Percentiles rank a stretch among this genome's conserved stretches.
phyloP scores from a whole-genome alignment of 1,140 invertebrate species.

The Drosophila kohkoa region DNA sequence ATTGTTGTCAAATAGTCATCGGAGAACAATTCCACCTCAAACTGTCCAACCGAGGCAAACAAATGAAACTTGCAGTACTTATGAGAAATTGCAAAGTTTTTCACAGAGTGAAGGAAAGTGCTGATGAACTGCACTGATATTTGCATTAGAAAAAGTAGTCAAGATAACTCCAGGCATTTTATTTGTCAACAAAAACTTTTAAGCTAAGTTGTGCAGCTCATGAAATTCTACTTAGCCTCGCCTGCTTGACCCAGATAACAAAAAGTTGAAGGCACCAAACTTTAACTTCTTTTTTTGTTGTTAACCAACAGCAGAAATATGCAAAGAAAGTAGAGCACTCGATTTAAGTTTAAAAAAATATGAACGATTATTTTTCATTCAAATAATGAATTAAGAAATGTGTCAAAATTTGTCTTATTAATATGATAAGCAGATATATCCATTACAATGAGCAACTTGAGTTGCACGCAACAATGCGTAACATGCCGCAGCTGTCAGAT shows the following conservation, averaged over 20 bases:
- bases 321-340: background rate
- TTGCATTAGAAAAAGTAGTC: conserved; percentile 18
- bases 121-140: conserved; percentile 28
- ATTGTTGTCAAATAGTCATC: conserved; percentile 37
- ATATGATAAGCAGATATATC: conserved; percentile 7
- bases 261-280: background rate
- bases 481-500: conserved; percentile 35
- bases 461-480: background rate
- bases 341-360: background rate
- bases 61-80: conserved; percentile 34
- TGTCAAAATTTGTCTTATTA: background rate
- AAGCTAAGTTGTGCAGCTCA: conserved; percentile 2
- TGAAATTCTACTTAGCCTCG: conserved; percentile 1
- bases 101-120: background rate
- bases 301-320: background rate
- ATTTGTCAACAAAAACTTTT: conserved; percentile 31
- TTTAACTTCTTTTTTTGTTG: background rate
- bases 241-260: conserved; percentile 24
- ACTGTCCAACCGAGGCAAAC: background rate
- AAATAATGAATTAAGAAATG: background rate
- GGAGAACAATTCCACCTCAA: conserved; percentile 2
- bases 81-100: conserved; percentile 46
- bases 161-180: conserved; percentile 13
- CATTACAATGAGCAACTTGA: background rate
- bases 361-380: background rate